A percentile compares a stretch with the other conserved stretches of the same genome.
Evolutionary conservation across 2,113 vertebrate species (phyloP).

Genomic region (Rhinichthys klamathensis): DNA sequence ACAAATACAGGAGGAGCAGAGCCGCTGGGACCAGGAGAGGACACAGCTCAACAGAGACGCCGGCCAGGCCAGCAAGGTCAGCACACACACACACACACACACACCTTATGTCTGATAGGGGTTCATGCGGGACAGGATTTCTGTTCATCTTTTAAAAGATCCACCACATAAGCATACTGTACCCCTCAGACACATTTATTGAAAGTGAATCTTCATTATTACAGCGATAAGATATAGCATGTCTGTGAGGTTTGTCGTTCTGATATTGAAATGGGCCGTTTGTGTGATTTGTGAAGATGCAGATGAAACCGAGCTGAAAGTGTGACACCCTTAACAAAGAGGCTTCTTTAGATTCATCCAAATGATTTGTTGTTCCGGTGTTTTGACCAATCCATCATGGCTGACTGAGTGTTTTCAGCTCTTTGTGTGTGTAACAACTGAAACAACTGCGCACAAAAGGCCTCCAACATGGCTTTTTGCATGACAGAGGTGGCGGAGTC

Average conservation of each 20-base stretch:
- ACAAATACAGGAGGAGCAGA: constrained; percentile 76
- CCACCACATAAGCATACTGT: too few species aligned
- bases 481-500: constrained; percentile 10
- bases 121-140: too few species aligned
- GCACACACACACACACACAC: constrained; percentile 29
- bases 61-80: constrained; percentile 85
- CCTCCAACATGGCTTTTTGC: constrained; percentile 11
- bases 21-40: constrained; percentile 84
- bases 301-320: not conserved
- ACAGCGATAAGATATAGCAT: too few species aligned
- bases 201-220: too few species aligned
- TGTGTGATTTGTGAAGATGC: too few species aligned
- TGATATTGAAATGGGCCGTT: too few species aligned
- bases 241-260: too few species aligned
- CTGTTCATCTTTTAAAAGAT: too few species aligned
- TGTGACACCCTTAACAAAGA: constrained; percentile 2
- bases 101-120: too few species aligned
- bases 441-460: constrained; percentile 29
- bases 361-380: constrained; percentile 7
- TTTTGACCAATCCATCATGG: constrained; percentile 21
- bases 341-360: constrained; percentile 8
- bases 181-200: too few species aligned
- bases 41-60: constrained; percentile 77
- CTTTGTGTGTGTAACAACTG: constrained; percentile 25
- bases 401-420: constrained; percentile 23